phyloP scores from a whole-genome alignment of 2,888 invertebrate genomes.

The Calameuta pallipes region DNA sequence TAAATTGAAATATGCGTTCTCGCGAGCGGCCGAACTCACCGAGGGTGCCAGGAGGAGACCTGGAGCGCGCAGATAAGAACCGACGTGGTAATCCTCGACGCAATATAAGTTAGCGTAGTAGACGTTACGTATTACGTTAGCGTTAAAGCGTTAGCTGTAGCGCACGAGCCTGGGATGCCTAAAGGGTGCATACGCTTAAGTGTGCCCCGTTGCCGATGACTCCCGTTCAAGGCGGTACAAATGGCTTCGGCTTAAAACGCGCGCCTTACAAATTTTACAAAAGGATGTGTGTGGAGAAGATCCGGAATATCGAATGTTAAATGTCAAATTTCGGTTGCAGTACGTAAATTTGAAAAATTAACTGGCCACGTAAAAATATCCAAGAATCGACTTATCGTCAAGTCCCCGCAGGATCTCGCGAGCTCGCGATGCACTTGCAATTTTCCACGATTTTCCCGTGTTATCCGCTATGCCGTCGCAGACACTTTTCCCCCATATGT shows the following conservation, averaged over 20 bases:
- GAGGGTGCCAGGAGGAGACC: slow-evolving; percentile 34
- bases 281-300: too few species aligned
- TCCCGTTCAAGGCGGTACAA: slow-evolving; percentile 19
- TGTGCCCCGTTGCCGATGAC: not conserved
- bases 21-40: slow-evolving; percentile 36
- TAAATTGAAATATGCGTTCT: slow-evolving; percentile 59
- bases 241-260: slow-evolving; percentile 22
- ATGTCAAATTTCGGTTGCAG: too few species aligned
- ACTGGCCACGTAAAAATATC: too few species aligned
- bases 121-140: slow-evolving; percentile 57
- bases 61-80: slow-evolving; percentile 59
- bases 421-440: too few species aligned
- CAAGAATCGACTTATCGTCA: too few species aligned
- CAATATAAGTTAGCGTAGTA: slow-evolving; percentile 60
- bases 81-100: slow-evolving; percentile 61
- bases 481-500: too few species aligned
- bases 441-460: too few species aligned
- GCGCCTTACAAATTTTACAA: too few species aligned
- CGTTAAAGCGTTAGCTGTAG: slow-evolving; percentile 18
- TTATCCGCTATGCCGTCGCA: too few species aligned
- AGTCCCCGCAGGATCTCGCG: too few species aligned
- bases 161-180: not conserved
- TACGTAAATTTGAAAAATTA: too few species aligned
- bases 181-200: slow-evolving; percentile 8
- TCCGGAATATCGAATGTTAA: too few species aligned